phyloP scores from a whole-genome alignment of 1,140 invertebrate genomes.

The Drosophila punjabiensis region DNA sequence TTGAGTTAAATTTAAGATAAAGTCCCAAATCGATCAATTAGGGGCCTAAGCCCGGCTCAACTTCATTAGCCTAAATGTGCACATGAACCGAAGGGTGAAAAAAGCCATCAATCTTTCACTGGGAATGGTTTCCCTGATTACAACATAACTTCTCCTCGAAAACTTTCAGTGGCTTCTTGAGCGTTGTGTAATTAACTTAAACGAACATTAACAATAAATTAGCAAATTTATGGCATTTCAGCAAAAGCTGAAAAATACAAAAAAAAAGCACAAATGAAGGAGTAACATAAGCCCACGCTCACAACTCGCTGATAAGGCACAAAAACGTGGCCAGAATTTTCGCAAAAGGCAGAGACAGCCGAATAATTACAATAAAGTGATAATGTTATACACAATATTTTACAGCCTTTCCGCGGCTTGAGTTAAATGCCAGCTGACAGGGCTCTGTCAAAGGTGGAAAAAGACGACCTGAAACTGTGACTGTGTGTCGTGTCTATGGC shows the following conservation, averaged over 20 bases:
- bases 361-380: slow-evolving; percentile 73
- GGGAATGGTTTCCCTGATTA: slow-evolving; percentile 10
- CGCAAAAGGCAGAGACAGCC: slow-evolving; percentile 9
- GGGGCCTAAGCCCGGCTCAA: slow-evolving; percentile 1
- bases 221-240: slow-evolving; percentile 70
- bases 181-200: slow-evolving; percentile 68
- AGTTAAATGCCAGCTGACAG: slow-evolving; percentile 74
- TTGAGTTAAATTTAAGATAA: background rate
- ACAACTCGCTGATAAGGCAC: slow-evolving; percentile 65
- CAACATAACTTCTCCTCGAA: slow-evolving; percentile 1
- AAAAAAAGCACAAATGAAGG: slow-evolving; percentile 11
- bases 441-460: slow-evolving; percentile 48
- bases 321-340: slow-evolving; percentile 23
- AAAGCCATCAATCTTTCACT: slow-evolving; percentile 29
- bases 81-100: background rate
- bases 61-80: slow-evolving; percentile 31
- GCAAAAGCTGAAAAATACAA: slow-evolving; percentile 41
- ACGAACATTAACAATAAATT: slow-evolving; percentile 77
- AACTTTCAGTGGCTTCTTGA: slow-evolving; percentile 14
- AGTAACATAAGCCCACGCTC: slow-evolving; percentile 14
- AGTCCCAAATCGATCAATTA: slow-evolving; percentile 33
- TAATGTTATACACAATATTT: slow-evolving; percentile 66
- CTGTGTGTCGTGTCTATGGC: slow-evolving; percentile 48
- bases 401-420: slow-evolving; percentile 38
- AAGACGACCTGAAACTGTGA: slow-evolving; percentile 15